phyloP scores from a whole-genome alignment of 2,113 vertebrate genomes.

The Holacanthus passer region DNA sequence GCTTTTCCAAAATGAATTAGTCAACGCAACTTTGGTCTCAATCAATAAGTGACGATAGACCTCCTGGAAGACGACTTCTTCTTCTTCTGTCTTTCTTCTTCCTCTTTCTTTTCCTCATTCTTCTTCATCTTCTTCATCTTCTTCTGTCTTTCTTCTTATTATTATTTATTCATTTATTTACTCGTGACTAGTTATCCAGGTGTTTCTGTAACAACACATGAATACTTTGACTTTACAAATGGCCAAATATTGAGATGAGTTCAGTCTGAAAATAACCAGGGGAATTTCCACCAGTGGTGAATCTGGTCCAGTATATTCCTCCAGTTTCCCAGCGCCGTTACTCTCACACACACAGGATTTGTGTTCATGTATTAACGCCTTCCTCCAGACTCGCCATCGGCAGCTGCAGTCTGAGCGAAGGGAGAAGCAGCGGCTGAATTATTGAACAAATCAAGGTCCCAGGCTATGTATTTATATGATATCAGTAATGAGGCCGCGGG shows the following conservation, averaged over 20 bases:
- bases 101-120: too few relatives aligned
- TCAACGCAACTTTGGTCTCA: background rate
- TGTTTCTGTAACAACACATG: too few relatives aligned
- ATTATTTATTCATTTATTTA: too few relatives aligned
- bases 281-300: background rate
- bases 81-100: too few relatives aligned
- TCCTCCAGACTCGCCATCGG: constrained; percentile 52
- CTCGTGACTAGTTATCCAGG: too few relatives aligned
- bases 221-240: background rate
- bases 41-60: background rate
- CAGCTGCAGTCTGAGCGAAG: constrained; percentile 19
- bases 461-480: constrained; percentile 67
- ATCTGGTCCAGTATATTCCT: constrained; percentile 22
- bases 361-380: constrained; percentile 36
- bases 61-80: background rate
- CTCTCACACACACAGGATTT: constrained; percentile 14
- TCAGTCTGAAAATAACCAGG: background rate
- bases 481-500: constrained; percentile 72
- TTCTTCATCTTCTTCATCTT: too few relatives aligned
- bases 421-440: constrained; percentile 57
- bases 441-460: constrained; percentile 69
- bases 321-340: constrained; percentile 10
- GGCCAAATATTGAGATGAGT: constrained; percentile 2
- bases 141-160: too few relatives aligned
- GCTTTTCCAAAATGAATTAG: too few relatives aligned